Percentiles rank a stretch among this genome's conserved stretches.
These are phyloP conservation scores for Parauchenoglanis ngamensis DNA, from an alignment of 2,797 vertebrate genomes.

Conservation along the genomic window DNA sequence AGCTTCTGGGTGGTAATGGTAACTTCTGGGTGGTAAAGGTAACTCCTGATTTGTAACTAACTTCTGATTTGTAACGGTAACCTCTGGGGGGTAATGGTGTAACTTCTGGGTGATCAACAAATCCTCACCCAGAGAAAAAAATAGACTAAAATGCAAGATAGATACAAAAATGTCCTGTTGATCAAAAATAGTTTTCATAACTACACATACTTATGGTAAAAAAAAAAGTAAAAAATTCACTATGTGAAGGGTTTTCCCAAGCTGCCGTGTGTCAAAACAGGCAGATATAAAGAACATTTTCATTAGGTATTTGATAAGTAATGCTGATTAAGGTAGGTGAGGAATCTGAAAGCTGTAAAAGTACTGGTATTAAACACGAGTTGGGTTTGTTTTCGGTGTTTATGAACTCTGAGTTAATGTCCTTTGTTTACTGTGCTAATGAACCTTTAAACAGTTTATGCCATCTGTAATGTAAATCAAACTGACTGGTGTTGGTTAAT, in stretches of 20 bases:
- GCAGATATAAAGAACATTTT: neutral
- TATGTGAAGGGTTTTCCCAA: neutral
- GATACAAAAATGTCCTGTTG: too few species aligned
- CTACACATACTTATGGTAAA: neutral
- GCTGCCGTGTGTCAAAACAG: neutral
- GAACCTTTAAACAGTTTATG: constrained; percentile 6
- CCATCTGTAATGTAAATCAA: constrained; percentile 22
- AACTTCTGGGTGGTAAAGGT: neutral
- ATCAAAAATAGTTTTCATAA: too few species aligned
- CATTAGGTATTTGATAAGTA: neutral
- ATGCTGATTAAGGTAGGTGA: neutral
- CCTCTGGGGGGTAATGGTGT: neutral
- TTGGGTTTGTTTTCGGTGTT: neutral
- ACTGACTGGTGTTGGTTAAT: neutral
- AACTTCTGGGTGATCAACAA: neutral
- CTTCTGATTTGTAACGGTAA: neutral
- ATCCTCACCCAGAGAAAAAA: too few species aligned
- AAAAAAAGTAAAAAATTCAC: neutral
- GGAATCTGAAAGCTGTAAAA: neutral
- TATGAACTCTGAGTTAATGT: neutral
- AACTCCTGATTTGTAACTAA: neutral
- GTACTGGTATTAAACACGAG: neutral
- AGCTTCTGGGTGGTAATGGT: neutral
- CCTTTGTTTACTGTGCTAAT: constrained; percentile 6
- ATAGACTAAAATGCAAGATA: too few species aligned